Percentiles rank a stretch among this genome's conserved stretches.
These are phyloP conservation scores for Dicycla oo DNA, from an alignment of 2,888 invertebrate species.

Conservation along the genomic window DNA sequence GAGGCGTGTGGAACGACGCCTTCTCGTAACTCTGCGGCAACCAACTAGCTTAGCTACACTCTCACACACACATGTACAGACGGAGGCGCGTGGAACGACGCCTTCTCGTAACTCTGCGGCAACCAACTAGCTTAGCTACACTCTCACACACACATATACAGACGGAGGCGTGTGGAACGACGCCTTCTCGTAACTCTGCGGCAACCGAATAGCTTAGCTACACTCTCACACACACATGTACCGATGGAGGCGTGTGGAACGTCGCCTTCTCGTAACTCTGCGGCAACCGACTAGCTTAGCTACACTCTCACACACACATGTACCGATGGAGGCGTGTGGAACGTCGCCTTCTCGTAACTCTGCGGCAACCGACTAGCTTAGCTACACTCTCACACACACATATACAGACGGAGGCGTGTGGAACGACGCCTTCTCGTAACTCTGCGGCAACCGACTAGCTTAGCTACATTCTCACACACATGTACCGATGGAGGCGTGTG, in stretches of 20 bases:
- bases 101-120: conserved; percentile 17
- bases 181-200: conserved; percentile 2
- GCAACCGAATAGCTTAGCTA: not conserved
- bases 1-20: conserved; percentile 11
- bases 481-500: not conserved
- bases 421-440: conserved; percentile 12
- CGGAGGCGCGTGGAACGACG: not conserved
- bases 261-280: conserved; percentile 20
- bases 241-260: conserved; percentile 1
- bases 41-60: conserved; percentile 10
- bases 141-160: not conserved
- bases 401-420: not conserved
- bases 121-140: conserved; percentile 1
- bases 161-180: not conserved
- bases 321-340: not conserved
- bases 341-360: conserved; percentile 19
- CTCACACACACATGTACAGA: conserved; percentile 2
- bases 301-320: conserved; percentile 11
- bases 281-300: conserved; percentile 13
- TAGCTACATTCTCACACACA: not conserved
- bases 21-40: conserved; percentile 18
- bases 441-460: conserved; percentile 9
- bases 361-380: conserved; percentile 11
- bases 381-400: conserved; percentile 10
- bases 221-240: not conserved